Evolutionary conservation across 2,113 vertebrate genomes (phyloP).

Genomic region (Oreochromis tanganicae): DNA sequence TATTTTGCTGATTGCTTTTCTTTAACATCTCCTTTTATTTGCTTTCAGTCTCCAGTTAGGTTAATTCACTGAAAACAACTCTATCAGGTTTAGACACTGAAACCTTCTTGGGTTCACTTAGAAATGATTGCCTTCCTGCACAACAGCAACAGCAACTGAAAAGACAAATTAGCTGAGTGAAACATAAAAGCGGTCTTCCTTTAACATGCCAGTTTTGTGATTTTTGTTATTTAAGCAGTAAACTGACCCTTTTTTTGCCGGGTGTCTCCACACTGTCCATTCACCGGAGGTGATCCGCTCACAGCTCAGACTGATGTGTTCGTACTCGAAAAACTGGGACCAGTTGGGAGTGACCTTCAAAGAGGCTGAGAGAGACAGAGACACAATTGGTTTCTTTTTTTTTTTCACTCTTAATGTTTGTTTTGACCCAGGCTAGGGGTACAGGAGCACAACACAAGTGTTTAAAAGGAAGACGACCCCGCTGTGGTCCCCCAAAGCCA

Average conservation of each 20-base stretch:
- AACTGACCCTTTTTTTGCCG: not conserved
- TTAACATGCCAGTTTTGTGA: not conserved
- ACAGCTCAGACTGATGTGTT: not conserved
- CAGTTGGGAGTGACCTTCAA: not conserved
- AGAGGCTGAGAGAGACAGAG: not conserved
- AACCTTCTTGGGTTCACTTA: not conserved
- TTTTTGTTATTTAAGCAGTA: accelerated
- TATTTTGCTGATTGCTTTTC: accelerated
- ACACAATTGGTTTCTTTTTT: not conserved
- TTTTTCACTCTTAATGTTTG: too few relatives aligned
- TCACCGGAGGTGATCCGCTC: accelerated
- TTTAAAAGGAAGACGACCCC: accelerated
- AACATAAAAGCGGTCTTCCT: accelerated
- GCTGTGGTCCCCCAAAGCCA: not conserved
- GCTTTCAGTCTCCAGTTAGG: accelerated
- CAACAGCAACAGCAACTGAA: not conserved
- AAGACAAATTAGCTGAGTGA: not conserved
- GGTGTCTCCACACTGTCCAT: not conserved
- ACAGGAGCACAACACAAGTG: not conserved
- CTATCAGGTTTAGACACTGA: accelerated
- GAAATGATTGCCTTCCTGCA: not conserved
- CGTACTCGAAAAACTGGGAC: not conserved
- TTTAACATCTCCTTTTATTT: accelerated
- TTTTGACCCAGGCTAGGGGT: too few relatives aligned
- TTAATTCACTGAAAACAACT: accelerated